Evolutionary conservation across 1,140 invertebrate genomes (phyloP).

Genomic region (Fopius arisanus): DNA sequence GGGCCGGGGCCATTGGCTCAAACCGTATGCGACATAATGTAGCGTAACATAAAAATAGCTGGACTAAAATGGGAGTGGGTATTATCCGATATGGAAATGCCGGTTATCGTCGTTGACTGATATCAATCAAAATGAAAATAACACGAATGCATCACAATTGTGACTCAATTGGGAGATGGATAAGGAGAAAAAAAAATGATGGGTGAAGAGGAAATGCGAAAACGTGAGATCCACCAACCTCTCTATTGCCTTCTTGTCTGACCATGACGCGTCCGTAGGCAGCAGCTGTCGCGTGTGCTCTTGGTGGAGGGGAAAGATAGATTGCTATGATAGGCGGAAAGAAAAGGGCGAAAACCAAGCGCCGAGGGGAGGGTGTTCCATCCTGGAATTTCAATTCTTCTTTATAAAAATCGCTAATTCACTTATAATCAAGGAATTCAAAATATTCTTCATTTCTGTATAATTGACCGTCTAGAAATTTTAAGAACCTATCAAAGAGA

Average conservation of each 20-base stretch:
- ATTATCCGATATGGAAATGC: background rate
- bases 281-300: constrained; percentile 32
- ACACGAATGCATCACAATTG: background rate
- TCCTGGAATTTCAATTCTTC: no score
- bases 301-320: constrained; percentile 25
- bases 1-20: constrained; percentile 36
- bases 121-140: background rate
- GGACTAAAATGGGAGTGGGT: background rate
- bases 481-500: no score
- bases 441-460: no score
- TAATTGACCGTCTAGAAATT: no score
- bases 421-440: no score
- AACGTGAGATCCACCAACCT: constrained; percentile 19
- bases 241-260: constrained; percentile 26
- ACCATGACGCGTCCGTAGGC: constrained; percentile 27
- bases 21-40: constrained; percentile 2
- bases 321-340: constrained; percentile 20
- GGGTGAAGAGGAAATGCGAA: constrained; percentile 4
- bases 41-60: background rate
- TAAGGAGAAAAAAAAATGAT: background rate
- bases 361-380: no score
- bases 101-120: background rate
- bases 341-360: constrained; percentile 2
- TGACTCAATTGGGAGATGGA: background rate
- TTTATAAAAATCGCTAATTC: no score